Evolutionary conservation across 1,140 invertebrate genomes (phyloP).

Genomic region (Cataglyphis hispanica): DNA sequence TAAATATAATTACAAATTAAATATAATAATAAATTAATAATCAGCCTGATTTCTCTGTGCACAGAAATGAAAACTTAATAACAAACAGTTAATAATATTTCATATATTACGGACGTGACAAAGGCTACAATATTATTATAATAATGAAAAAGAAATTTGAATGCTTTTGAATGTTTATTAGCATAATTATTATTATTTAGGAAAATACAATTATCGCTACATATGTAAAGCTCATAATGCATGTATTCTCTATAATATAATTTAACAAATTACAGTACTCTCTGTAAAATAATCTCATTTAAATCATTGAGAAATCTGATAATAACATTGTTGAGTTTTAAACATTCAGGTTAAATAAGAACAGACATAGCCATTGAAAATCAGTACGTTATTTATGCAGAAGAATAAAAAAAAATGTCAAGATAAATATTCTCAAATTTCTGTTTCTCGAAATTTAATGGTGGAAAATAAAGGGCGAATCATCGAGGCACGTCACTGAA

Average conservation of each 20-base stretch:
- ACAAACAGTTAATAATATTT: constrained; percentile 9
- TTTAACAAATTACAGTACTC: neutral
- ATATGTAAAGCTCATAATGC: neutral
- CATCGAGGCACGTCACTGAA: constrained; percentile 36
- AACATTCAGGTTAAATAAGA: neutral
- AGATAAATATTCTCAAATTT: constrained; percentile 61
- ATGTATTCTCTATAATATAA: neutral
- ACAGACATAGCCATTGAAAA: neutral
- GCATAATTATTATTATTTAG: constrained; percentile 9
- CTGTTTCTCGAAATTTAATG: constrained; percentile 62
- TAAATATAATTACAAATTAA: neutral
- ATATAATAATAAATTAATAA: constrained; percentile 10
- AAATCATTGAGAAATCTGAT: neutral
- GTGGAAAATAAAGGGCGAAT: constrained; percentile 44
- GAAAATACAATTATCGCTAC: neutral
- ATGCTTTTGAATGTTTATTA: neutral
- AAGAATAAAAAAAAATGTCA: constrained; percentile 35
- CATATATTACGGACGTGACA: neutral
- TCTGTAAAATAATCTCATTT: constrained; percentile 3
- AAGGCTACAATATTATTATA: neutral
- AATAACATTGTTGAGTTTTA: neutral
- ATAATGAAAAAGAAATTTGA: neutral
- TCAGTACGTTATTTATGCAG: neutral
- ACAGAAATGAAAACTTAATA: neutral
- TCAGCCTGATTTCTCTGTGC: neutral